Base-by-base conservation (phyloP, 2,113 vertebrate genomes). In the Urocitellus parryii region DNA sequence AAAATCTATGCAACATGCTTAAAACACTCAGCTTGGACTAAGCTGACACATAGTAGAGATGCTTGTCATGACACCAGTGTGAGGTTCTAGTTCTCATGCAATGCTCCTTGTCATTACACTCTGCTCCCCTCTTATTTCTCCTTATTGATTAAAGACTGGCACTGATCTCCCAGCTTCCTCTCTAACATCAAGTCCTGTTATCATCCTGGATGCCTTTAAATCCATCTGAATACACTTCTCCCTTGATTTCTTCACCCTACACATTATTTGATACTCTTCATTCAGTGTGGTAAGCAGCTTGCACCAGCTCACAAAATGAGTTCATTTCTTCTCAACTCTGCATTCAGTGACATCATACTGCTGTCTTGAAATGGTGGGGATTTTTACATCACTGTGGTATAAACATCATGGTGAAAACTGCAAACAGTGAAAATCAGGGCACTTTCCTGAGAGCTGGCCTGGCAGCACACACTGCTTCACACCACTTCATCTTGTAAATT, bases 51-150 rank as follows among this genome's bases (percentile, higher is more conserved):
- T 5, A 9, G 53, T 86, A 27, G 29, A 45, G 61, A 74, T 7
- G 45, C 37, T 3, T 5, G 20, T 58, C 5, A 5, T 0, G 53
- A 61, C 70, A 13, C 20, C 18, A 14, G 4, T 11, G 24, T 73
- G 67, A 68, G 77, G 77, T 13, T 74, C 51, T n/a, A 68, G 61
- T 37, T 61, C 42, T 24, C 37, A 12, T 68, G 37, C 39, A 29
- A 0, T 11, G 25, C 61, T 48, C 86, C 39, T n/a, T 42, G 37
- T 63, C 56, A 34, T 8, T 0, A 3, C 2, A 1, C 17, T 39
- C 16, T 9, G 37, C 14, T 65, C n/a, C 42, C 39, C 16, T 53
- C 61, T 56, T 58, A 39, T 51, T 56, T 39, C 65, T 83, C 29
- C 39, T 78, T 70, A 29, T 0, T 22, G 77, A 68, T 32, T 51